phyloP scores from a whole-genome alignment of 2,113 vertebrate genomes.

The Pluvialis apricaria region DNA sequence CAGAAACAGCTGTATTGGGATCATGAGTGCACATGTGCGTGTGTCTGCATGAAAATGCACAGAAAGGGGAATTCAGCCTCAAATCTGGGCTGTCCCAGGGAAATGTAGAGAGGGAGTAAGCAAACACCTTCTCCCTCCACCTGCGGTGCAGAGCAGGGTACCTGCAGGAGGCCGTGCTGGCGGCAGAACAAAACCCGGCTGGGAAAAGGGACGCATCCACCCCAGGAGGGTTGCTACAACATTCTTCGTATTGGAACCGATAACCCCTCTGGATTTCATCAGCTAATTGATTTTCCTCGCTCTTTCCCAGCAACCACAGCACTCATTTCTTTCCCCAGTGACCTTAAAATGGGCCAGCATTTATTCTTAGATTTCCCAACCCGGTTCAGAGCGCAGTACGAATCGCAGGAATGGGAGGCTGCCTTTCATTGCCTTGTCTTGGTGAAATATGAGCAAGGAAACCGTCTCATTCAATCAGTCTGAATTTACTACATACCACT shows the following conservation, averaged over 20 bases:
- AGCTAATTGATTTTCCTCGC: neutral
- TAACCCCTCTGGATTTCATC: neutral
- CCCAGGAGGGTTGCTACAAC: neutral
- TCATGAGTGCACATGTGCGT: neutral
- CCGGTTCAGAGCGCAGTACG: neutral
- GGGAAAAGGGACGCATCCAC: neutral
- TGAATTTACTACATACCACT: neutral
- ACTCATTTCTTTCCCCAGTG: neutral
- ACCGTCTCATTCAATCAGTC: neutral
- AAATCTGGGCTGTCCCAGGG: neutral
- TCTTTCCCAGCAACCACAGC: neutral
- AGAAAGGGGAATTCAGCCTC: neutral
- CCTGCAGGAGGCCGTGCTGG: neutral
- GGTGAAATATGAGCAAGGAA: conserved; percentile 40
- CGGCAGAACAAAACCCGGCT: neutral
- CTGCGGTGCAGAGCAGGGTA: neutral
- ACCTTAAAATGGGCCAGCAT: neutral
- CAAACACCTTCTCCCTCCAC: neutral
- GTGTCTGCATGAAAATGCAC: neutral
- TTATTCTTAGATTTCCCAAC: conserved; percentile 11
- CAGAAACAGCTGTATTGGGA: neutral
- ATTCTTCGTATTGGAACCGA: neutral
- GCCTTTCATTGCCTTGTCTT: conserved; percentile 14
- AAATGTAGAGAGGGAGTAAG: neutral
- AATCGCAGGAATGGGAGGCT: neutral